These are phyloP conservation scores for Neomonachus schauinslandi DNA, from an alignment of 2,113 vertebrate genomes.

Conservation along the genomic window DNA sequence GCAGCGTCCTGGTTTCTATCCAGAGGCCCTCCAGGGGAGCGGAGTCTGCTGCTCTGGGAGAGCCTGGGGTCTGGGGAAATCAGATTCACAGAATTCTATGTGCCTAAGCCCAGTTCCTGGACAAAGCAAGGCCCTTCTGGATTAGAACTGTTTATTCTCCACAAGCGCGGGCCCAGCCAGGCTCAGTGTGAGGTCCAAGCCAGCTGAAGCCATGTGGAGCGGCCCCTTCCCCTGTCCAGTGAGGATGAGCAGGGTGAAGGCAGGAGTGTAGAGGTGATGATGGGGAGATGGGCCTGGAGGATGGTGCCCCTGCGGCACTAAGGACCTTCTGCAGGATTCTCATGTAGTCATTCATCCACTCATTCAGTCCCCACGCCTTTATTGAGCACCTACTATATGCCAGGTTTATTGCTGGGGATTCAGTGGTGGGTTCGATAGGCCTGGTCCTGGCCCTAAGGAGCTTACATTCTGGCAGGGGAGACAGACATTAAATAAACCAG, in stretches of 20 bases:
- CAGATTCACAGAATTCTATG: background rate
- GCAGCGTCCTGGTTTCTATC: slow-evolving; percentile 49
- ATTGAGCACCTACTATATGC: background rate
- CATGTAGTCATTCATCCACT: background rate
- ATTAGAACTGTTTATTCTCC: slow-evolving; percentile 39
- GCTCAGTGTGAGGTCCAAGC: slow-evolving; percentile 23
- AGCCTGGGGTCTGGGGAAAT: background rate
- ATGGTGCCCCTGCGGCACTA: background rate
- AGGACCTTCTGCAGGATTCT: background rate
- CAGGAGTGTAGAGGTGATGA: background rate
- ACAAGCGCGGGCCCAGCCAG: background rate
- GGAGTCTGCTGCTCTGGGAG: background rate
- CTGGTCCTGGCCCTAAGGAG: background rate
- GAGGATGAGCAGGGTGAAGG: background rate
- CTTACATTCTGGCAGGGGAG: background rate
- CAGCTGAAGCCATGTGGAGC: background rate
- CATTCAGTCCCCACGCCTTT: background rate
- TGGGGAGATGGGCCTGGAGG: background rate
- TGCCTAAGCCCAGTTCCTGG: slow-evolving; percentile 32
- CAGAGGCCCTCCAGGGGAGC: background rate
- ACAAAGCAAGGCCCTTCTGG: background rate
- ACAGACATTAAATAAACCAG: background rate
- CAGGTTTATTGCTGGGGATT: background rate
- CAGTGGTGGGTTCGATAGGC: background rate
- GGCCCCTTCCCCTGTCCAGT: background rate